A percentile compares a stretch with the other conserved stretches of the same genome.
Evolutionary conservation across 1,140 invertebrate species (phyloP).

Genomic region (Pogonognathellus flavescens): DNA sequence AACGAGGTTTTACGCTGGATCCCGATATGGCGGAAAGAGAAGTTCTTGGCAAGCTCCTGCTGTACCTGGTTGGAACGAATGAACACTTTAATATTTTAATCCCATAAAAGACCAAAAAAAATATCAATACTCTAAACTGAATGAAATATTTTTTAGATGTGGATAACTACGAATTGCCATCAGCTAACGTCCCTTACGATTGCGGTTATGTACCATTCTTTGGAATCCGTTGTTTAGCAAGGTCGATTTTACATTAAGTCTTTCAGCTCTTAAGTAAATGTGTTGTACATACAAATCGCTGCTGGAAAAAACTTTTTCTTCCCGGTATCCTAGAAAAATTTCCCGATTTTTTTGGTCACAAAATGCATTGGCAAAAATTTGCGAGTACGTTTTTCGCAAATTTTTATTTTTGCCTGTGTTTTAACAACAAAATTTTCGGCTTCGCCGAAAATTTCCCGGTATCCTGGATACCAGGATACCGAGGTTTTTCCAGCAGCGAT

Average conservation of each 20-base stretch:
- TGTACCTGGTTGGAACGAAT: not conserved
- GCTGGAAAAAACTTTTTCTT: no score
- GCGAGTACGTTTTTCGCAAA: no score
- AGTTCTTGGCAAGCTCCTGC: slow-evolving; percentile 57
- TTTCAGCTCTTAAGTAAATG: not conserved
- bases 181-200: slow-evolving; percentile 47
- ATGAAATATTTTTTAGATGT: not conserved
- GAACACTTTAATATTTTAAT: not conserved
- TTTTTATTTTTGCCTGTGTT: no score
- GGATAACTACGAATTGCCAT: slow-evolving; percentile 15
- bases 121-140: not conserved
- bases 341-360: no score
- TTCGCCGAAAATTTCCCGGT: no score
- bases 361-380: no score
- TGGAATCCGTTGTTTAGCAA: slow-evolving; percentile 56
- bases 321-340: no score
- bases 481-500: no score
- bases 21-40: slow-evolving; percentile 63
- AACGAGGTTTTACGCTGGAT: slow-evolving; percentile 61
- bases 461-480: no score
- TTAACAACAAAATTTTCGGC: no score
- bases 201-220: slow-evolving; percentile 57
- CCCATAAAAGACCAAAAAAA: no score
- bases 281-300: no score
- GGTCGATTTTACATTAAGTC: not conserved